Conservation (phyloP, 2,888 invertebrate species). For the Morpho achilles region DNA sequence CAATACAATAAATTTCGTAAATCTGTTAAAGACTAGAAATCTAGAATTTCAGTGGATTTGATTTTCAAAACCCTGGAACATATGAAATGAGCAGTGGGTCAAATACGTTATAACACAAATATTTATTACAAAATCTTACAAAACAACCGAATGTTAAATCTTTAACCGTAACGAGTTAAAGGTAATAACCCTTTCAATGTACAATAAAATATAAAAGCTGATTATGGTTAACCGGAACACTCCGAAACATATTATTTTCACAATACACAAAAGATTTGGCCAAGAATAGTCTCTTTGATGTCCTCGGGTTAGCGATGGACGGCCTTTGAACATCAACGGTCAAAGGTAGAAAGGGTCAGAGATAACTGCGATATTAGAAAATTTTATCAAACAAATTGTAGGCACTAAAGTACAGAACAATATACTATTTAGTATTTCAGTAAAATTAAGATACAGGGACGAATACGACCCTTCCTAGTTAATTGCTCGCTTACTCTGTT, state of each 20-base stretch:
- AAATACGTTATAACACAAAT: too few species aligned
- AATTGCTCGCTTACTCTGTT: constrained; percentile 15
- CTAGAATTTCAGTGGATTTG: too few species aligned
- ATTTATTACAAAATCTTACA: too few species aligned
- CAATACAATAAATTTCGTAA: too few species aligned
- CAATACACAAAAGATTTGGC: constrained; percentile 33
- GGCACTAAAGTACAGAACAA: constrained; percentile 12
- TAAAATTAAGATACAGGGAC: constrained; percentile 13
- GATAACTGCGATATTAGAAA: constrained; percentile 62
- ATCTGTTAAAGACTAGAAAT: too few species aligned
- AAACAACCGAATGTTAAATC: too few species aligned
- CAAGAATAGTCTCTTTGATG: constrained; percentile 63
- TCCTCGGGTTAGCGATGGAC: constrained; percentile 42
- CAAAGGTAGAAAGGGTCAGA: constrained; percentile 70
- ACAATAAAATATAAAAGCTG: background rate
- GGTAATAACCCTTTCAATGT: background rate
- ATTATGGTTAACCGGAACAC: background rate
- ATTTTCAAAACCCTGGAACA: too few species aligned
- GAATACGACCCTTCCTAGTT: constrained; percentile 8
- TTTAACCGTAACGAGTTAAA: too few species aligned
- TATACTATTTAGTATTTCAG: constrained; percentile 10
- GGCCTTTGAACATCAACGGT: constrained; percentile 53
- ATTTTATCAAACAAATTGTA: constrained; percentile 35
- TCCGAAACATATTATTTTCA: constrained; percentile 9
- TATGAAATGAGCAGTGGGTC: too few species aligned